phyloP scores from a whole-genome alignment of 2,113 vertebrate species.

The Arvicanthis niloticus region DNA sequence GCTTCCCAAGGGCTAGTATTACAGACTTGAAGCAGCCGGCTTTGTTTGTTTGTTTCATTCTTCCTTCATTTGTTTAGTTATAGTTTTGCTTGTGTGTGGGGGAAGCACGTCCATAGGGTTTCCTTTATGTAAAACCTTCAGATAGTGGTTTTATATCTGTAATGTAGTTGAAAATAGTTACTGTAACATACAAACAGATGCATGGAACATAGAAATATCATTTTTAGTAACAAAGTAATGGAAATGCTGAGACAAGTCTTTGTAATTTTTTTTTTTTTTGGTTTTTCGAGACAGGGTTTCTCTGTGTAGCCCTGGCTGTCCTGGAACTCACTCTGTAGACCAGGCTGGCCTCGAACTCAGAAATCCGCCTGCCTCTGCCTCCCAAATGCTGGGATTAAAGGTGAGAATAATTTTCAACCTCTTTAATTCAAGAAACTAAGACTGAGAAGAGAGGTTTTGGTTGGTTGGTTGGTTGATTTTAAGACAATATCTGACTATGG shows the following conservation, averaged over 20 bases:
- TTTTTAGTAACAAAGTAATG: neutral
- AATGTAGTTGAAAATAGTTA: neutral
- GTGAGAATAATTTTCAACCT: neutral
- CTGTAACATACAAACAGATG: neutral
- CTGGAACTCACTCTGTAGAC: too few species aligned
- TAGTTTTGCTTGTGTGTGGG: neutral
- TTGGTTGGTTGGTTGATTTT: neutral
- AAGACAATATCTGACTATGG: neutral
- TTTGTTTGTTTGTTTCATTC: neutral
- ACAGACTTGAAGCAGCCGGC: neutral
- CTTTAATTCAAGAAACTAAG: slow-evolving; percentile 29
- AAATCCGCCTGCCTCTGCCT: too few species aligned
- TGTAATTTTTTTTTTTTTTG: too few species aligned
- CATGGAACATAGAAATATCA: neutral
- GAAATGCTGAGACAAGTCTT: neutral
- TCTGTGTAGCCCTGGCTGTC: too few species aligned
- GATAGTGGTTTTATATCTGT: neutral
- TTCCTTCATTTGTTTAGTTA: neutral
- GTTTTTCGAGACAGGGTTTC: too few species aligned
- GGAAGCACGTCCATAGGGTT: neutral
- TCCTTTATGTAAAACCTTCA: too few species aligned
- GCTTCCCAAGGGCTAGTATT: neutral
- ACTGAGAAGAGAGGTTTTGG: neutral
- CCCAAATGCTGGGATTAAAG: too few species aligned
- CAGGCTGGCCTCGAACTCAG: too few species aligned